Evolutionary conservation across 2,113 vertebrate genomes (phyloP), one percentile per base, ranked within the genome.

Genomic region (Mesembrinibis cayennensis): DNA sequence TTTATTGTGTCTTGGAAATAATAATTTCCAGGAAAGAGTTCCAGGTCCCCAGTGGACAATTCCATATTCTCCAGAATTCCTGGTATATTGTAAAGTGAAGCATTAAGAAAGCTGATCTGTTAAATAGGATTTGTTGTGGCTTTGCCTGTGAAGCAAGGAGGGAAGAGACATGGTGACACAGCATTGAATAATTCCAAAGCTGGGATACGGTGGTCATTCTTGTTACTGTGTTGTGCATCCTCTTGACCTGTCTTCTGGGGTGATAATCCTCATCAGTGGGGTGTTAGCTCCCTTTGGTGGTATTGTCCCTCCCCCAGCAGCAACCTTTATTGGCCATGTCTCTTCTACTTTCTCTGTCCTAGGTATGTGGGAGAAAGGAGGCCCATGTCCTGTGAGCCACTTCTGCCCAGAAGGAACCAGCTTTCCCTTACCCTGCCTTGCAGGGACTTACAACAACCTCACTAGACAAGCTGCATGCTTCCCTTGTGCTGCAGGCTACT

Each of bases 371-470:
- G 96, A 97, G 45, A 86, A 93, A 4, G 98, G 98, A 86, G 98
- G 98, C 1, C 97, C 97, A 21, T 99, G 99, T 92, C 99, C 99
- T 29, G 50, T 83, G 87, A 98, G 99, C 89, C 98, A 99, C 96
- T 99, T 99, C 94, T 99, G 99, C 89, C 98, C 98, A 10, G 65
- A 81, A 79, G 99, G 99, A 30, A 98, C 95, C 90, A 96, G 97
- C 20, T 95, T 93, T 45, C 98, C 99, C 15, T 56, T 97, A 36
- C 97, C 99, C 16, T 99, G 99, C 94, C 98, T 40, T 77, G 99
- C 99, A 11, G 99, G 99, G 78, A 98, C 98, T n/a, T 99, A 99
- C 91, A 98, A 97, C 94, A 99, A 98, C 93, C 98, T 99, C 62
- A 98, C 97, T 15, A 98, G 98, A 49, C 99, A 99, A 96, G 96